phyloP scores from a whole-genome alignment of 2,888 invertebrate genomes.

The Chironomus tentans region DNA sequence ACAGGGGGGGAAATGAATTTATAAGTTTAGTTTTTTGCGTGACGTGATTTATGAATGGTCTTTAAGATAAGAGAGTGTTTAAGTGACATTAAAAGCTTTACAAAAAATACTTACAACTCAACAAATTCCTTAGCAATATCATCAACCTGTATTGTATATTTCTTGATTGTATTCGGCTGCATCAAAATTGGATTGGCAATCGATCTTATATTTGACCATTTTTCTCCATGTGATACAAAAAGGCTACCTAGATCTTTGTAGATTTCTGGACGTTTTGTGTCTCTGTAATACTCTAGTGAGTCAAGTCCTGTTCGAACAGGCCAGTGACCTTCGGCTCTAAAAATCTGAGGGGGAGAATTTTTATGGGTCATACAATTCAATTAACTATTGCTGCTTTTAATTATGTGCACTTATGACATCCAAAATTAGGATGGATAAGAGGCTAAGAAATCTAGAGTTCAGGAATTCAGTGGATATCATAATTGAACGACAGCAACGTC shows the following conservation, averaged over 20 bases:
- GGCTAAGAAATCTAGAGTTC: no score
- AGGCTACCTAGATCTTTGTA: conserved; percentile 36
- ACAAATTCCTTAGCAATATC: conserved; percentile 41
- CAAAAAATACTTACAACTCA: conserved; percentile 27
- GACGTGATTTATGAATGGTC: no score
- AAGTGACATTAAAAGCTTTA: no score
- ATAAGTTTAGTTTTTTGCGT: no score
- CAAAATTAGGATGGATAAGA: no score
- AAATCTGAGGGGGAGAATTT: conserved; percentile 29
- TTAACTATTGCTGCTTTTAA: no score
- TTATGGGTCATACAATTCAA: no score
- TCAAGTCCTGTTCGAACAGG: conserved; percentile 17
- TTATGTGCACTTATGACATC: no score
- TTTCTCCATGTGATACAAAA: conserved; percentile 45
- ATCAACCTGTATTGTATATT: conserved; percentile 44
- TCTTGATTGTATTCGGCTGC: conserved; percentile 48
- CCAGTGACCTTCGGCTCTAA: conserved; percentile 27
- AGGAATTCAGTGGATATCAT: no score
- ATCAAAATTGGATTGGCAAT: conserved; percentile 48
- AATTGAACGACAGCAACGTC: no score
- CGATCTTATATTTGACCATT: conserved; percentile 52
- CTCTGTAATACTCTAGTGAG: conserved; percentile 22
- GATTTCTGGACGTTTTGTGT: conserved; percentile 37
- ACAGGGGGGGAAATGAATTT: no score
- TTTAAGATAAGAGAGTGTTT: no score